Base-by-base conservation (phyloP, 2,888 invertebrate species). In the Heliconius ismenius region DNA sequence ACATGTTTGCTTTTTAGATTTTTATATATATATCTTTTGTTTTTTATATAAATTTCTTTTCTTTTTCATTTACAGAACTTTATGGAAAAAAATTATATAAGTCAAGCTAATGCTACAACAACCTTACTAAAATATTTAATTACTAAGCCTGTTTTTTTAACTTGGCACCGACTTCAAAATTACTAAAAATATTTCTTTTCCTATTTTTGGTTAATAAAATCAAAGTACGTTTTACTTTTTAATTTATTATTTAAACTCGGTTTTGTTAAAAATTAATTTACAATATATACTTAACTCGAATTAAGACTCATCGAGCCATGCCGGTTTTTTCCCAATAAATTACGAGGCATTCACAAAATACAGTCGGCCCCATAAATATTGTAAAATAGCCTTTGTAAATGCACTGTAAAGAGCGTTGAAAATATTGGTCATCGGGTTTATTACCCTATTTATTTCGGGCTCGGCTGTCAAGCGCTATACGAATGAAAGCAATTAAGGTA, bases 401-500 rank as follows among this genome's bases (percentile, higher is more conserved):
- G 68, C 68, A 68, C 67, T 43, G 58, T 68, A 68, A 76, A 79
- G 72, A 76, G 79, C 76, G 75, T 73, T 69, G 79, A 78, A 79
- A 79, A 72, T 78, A 76, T 76, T 75, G 68, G 76, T 75, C 78
- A 75, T 77, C 49, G 69, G 69, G 64, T 79, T 78, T 75, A 79
- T 76, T 73, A 75, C 64, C 75, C 79, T 69, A 79, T 79, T 73
- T 73, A 79, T 78, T 76, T 70, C 78, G 54, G 43, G 15, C 73
- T 72, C 26, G 64, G 32, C 77, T 73, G 79, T 73, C 75, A 65
- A 58, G 60, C 73, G 73, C 65, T 78, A 73, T 73, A 73, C 76
- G 73, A 74, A 76, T 68, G 76, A 76, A 65, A 78, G 76, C 76
- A 73, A 79, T 79, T 76, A 73, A 63, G 72, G 72, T 68, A 74